Evolutionary conservation across 1,140 invertebrate genomes (phyloP), one percentile per base, ranked within the genome.

Genomic region (Drosophila orena): DNA sequence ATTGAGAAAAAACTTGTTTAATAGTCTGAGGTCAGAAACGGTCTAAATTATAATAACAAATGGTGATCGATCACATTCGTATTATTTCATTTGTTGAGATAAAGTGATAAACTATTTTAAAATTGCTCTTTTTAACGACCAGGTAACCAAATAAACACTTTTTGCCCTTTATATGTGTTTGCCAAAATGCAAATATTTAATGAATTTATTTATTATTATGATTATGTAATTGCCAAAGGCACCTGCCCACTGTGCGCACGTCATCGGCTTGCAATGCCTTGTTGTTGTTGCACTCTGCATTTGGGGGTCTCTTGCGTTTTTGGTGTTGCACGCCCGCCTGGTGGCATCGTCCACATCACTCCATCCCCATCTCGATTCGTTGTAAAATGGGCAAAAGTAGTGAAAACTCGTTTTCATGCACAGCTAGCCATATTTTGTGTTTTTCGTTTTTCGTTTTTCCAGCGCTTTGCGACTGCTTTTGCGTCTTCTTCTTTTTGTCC

Each of bases 311-410:
- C 17, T 20, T 11, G 42, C 22, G 42, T 64, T 61, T 57, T 54
- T 53, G 55, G 44, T 58, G 79, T 81, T 81, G 73, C 69, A 66
- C 24, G 24, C 24, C 4, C 62, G 62, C 62, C 61, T 55, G 40
- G 70, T 40, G 62, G 55, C 46, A 52, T 65, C 43, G 53, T 59
- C 46, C 62, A 53, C 53, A 30, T 57, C 38, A 58, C 72, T 75
- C 70, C 57, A 75, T 75, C 72, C 74, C 70, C 69, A 75, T 75
- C 72, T 56, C 34, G 54, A 73, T 61, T 75, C 24, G 56, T 77
- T 86, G 84, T 83, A 69, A 83, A 88, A 83, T 88, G 83, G 83
- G 83, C 79, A 88, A 89, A 86, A 84, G 84, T 89, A 88, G 83
- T 88, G 79, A 88, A 89, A 88, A 88, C 83, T 89, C 47, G 84